Base-by-base conservation (phyloP, 2,888 invertebrate species). In the Metopia argyrocephala region DNA sequence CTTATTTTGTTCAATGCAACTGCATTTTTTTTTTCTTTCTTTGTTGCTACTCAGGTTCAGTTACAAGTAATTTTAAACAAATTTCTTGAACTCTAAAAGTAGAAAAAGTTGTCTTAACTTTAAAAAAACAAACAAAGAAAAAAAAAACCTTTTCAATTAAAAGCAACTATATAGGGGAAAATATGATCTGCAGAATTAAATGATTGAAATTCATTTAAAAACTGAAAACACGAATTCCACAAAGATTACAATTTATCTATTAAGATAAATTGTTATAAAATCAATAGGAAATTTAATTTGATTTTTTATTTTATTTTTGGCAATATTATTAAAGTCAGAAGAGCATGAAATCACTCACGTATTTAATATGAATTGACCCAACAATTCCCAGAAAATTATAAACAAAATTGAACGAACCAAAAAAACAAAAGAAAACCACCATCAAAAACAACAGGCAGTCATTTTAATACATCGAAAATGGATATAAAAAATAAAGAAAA, bases 301-400 rank as follows among this genome's bases (percentile, higher is more conserved):
- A 38, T 38, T 12, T 38, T 38, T 2, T 38, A 12, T 38, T 38
- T 38, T 38, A 12, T 31, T 31, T 31, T 12, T 31, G 9, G 3
- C 38, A 38, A 38, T 2, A 38, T 15, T 2, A 38, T 9, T 38
- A 38, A 38, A 15, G 0, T 9, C 1, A 28, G 38, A 1, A 23
- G 20, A 23, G 15, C 48, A 48, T 48, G 38, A 18, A 38, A 45
- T 66, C 38, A 38, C 61, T 68, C 75, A 76, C 68, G 61, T 76
- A 68, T 68, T 68, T 68, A 68, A 76, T 76, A 61, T 46, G 61
- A 54, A 54, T 31, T 56, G 61, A 62, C 61, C 45, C n/a, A 54
- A 68, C 52, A 68, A 75, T 21, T 48, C 21, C 48, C n/a, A 2
- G 15, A 38, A 31, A 66, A 66, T 27, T 59, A 52, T 23, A 50